A percentile compares a stretch with the other conserved stretches of the same genome.
Conservation (phyloP, 2,888 invertebrate species). For the Andrena fulva region DNA sequence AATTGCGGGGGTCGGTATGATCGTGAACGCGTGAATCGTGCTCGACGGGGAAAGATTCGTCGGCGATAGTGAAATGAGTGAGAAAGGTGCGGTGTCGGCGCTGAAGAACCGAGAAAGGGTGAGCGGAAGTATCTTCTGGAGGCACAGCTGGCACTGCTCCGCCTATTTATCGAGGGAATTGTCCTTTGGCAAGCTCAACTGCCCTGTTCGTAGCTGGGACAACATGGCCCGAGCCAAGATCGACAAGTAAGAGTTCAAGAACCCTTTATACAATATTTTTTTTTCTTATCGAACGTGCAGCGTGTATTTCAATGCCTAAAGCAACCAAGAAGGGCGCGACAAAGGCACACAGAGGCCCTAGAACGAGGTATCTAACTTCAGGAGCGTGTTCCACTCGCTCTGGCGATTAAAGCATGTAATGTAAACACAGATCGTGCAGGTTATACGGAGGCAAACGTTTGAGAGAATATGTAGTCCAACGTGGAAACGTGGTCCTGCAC, state of each 20-base stretch:
- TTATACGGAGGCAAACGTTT: neutral
- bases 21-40: constrained; percentile 44
- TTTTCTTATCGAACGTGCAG: constrained; percentile 17
- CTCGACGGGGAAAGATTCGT: constrained; percentile 29
- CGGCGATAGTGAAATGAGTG: constrained; percentile 72
- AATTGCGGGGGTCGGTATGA: constrained; percentile 12
- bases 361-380: neutral
- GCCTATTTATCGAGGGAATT: constrained; percentile 77
- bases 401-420: neutral
- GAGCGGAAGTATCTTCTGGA: constrained; percentile 78
- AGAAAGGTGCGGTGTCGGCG: constrained; percentile 69
- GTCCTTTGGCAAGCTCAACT: constrained; percentile 71
- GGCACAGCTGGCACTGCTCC: constrained; percentile 84
- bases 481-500: too few relatives aligned
- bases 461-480: neutral
- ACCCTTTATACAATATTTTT: constrained; percentile 23
- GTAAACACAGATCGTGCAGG: neutral
- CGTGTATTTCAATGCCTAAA: constrained; percentile 15
- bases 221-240: constrained; percentile 75
- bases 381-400: neutral
- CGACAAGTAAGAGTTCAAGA: constrained; percentile 73
- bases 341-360: neutral
- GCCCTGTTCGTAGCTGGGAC: constrained; percentile 76
- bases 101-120: constrained; percentile 72
- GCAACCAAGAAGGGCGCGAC: neutral